Base-by-base conservation (phyloP, 2,888 invertebrate genomes). In the Ochropleura leucogaster region DNA sequence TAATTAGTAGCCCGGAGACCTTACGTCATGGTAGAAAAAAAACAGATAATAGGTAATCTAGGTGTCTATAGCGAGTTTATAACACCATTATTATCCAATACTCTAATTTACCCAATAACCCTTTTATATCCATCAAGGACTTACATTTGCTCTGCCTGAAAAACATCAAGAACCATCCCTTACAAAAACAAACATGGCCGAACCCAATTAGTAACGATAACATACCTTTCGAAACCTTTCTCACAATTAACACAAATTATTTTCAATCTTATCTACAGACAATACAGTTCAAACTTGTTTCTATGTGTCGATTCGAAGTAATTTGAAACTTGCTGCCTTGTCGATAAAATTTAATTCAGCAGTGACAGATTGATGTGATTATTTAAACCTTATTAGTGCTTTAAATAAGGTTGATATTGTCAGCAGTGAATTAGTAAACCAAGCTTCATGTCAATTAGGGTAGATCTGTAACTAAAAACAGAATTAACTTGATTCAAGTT, bases 161-260 rank as follows among this genome's bases (percentile, higher is more conserved):
- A 79, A 80, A 80, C 74, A 76, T 44, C 42, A 62, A 63, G 57
- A 74, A 72, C 65, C 75, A 55, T 62, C 42, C 8, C n/a, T 49
- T 42, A 47, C n/a, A 30, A 46, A 63, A 62, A 76, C 68, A 79
- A 51, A 72, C 63, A 72, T n/a, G 68, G 57, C 49, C 53, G 14
- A 59, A 71, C 14, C 53, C 53, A 80, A 84, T 81, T 81, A 81
- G 40, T 42, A 71, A 68, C 16, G 30, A 30, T 51, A 72, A 68
- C 46, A 42, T 47, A 80, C 67, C 67, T 71, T 68, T 62, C 47
- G 67, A 76, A 73, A 60, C 47, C 30, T 16, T 59, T 42, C 51
- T 18, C 3, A 4, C 42, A 44, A 14, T 30, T 0, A 30, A 53
- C 0, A 18, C 57, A 49, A 30, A 65, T 55, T 12, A 68, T 69